These are phyloP conservation scores for Ceratitis capitata DNA, from an alignment of 1,140 invertebrate genomes.

Conservation along the genomic window DNA sequence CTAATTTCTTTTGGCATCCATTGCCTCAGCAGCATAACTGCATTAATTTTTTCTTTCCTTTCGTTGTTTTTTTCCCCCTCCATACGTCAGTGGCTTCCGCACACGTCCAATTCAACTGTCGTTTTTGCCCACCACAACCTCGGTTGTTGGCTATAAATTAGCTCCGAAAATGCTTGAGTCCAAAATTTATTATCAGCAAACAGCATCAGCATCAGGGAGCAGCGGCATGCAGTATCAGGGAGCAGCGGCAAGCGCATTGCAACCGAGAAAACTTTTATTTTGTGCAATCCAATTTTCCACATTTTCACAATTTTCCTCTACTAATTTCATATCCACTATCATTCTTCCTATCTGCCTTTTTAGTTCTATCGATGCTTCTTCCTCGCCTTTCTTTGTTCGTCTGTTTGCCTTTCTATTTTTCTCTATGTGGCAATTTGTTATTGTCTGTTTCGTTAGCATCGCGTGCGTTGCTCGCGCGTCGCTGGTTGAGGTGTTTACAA, in stretches of 20 bases:
- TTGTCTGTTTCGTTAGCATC: background rate
- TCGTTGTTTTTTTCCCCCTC: background rate
- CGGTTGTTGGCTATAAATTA: constrained; percentile 28
- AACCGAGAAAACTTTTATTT: background rate
- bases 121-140: background rate
- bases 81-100: too few species aligned
- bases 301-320: background rate
- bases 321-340: background rate
- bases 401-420: background rate
- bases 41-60: background rate
- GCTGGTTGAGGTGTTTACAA: background rate
- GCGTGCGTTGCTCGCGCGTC: background rate
- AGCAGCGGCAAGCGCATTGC: background rate
- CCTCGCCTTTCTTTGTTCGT: background rate
- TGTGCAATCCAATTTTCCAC: background rate
- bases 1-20: background rate
- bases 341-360: background rate
- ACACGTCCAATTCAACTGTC: background rate
- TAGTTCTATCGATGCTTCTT: background rate
- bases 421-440: background rate
- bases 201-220: background rate
- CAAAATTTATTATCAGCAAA: constrained; percentile 30
- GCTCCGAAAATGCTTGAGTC: background rate
- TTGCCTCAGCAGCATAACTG: background rate
- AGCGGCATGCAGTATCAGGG: background rate